These are phyloP conservation scores for Drosophila lini DNA, from an alignment of 1,140 invertebrate genomes.

Conservation along the genomic window DNA sequence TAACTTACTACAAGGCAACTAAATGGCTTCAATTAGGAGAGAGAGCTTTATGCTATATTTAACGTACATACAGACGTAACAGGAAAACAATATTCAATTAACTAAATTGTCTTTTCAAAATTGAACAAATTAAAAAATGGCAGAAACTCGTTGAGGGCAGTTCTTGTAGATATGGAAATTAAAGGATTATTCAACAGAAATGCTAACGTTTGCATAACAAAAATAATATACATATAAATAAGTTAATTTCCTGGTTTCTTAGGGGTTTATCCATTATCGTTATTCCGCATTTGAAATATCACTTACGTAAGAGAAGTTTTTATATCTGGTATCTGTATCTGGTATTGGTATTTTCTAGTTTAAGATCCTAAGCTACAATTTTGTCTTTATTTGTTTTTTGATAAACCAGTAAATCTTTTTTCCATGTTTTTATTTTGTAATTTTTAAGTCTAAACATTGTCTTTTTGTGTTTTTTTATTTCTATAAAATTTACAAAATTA, in stretches of 20 bases:
- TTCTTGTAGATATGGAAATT: constrained; percentile 27
- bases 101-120: constrained; percentile 37
- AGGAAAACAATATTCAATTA: constrained; percentile 43
- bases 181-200: constrained; percentile 25
- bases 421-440: constrained; percentile 16
- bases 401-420: constrained; percentile 50
- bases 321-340: constrained; percentile 55
- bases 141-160: constrained; percentile 70
- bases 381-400: constrained; percentile 58
- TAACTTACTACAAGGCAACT: constrained; percentile 84
- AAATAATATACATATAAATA: constrained; percentile 61
- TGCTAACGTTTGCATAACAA: constrained; percentile 53
- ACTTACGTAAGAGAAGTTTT: constrained; percentile 76
- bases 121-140: constrained; percentile 53
- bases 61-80: constrained; percentile 46
- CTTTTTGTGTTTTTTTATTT: constrained; percentile 71
- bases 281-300: constrained; percentile 73
- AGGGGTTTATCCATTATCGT: constrained; percentile 40
- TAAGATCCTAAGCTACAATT: constrained; percentile 74
- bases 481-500: constrained; percentile 84
- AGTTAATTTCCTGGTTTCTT: constrained; percentile 8
- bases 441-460: constrained; percentile 64
- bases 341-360: constrained; percentile 59
- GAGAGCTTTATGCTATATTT: constrained; percentile 35
- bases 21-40: constrained; percentile 79